Evolutionary conservation across 2,888 invertebrate genomes (phyloP).

Genomic region (Clunio marinus): DNA sequence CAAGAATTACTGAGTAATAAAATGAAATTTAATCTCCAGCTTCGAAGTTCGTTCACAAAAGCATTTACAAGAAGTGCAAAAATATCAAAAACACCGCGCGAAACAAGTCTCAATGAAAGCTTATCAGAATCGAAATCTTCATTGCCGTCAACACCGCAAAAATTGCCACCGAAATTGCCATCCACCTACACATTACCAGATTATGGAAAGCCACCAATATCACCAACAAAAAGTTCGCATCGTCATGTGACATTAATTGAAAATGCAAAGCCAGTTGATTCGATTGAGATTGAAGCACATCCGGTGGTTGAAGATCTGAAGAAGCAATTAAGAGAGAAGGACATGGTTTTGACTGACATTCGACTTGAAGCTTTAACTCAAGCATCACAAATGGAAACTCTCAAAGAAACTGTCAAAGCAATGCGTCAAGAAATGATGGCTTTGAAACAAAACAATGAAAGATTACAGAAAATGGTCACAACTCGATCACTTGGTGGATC

Average conservation of each 20-base stretch:
- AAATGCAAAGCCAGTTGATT: slow-evolving; percentile 51
- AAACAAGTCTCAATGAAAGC: slow-evolving; percentile 49
- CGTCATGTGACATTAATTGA: slow-evolving; percentile 52
- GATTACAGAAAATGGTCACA: slow-evolving; percentile 81
- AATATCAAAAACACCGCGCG: slow-evolving; percentile 60
- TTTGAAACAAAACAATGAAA: slow-evolving; percentile 93
- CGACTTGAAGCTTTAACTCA: slow-evolving; percentile 93
- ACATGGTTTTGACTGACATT: slow-evolving; percentile 93
- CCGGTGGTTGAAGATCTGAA: slow-evolving; percentile 74
- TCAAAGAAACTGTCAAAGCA: slow-evolving; percentile 94
- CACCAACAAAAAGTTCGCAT: slow-evolving; percentile 51
- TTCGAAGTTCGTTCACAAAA: slow-evolving; percentile 94
- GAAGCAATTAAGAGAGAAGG: slow-evolving; percentile 91
- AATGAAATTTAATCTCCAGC: slow-evolving; percentile 55
- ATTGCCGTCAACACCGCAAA: slow-evolving; percentile 55
- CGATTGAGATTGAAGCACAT: slow-evolving; percentile 49
- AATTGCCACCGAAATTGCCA: slow-evolving; percentile 53
- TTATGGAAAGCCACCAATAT: slow-evolving; percentile 45
- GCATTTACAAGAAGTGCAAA: slow-evolving; percentile 87
- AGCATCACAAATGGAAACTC: slow-evolving; percentile 92
- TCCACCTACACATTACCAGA: slow-evolving; percentile 39
- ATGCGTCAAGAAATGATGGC: slow-evolving; percentile 98
- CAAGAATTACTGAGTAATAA: too few relatives aligned
- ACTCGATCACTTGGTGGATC: slow-evolving; percentile 61
- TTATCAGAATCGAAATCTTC: slow-evolving; percentile 53